phyloP scores from a whole-genome alignment of 2,888 invertebrate genomes.

The Aphodius granarius region DNA sequence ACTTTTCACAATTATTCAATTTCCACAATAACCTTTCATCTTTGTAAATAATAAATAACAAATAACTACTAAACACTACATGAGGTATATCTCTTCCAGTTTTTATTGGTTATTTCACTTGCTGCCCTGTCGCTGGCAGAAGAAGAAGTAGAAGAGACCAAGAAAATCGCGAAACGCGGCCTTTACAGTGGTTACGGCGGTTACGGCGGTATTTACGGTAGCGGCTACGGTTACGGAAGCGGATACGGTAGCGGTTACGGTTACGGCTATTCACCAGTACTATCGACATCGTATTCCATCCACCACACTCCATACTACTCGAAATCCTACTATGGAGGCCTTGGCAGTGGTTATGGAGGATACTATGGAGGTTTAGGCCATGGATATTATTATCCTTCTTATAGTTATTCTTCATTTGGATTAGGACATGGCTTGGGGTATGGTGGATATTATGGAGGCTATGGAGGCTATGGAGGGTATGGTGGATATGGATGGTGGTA shows the following conservation, averaged over 20 bases:
- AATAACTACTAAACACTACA: too few species aligned
- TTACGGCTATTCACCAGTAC: slow-evolving; percentile 29
- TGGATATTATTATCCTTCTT: slow-evolving; percentile 23
- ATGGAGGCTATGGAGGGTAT: slow-evolving; percentile 18
- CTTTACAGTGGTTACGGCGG: slow-evolving; percentile 35
- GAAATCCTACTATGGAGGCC: slow-evolving; percentile 25
- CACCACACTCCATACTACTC: slow-evolving; percentile 27
- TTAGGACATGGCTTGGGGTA: slow-evolving; percentile 34
- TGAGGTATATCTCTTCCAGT: too few species aligned
- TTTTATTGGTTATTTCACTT: slow-evolving; percentile 25
- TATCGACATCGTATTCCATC: slow-evolving; percentile 11
- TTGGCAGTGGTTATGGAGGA: slow-evolving; percentile 28
- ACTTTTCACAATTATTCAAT: too few species aligned
- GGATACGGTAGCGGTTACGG: slow-evolving; percentile 35
- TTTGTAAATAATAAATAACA: too few species aligned
- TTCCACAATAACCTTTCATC: too few species aligned
- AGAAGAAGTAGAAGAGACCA: slow-evolving; percentile 35
- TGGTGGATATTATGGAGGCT: slow-evolving; percentile 22
- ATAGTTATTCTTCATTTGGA: slow-evolving; percentile 27
- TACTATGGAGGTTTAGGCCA: slow-evolving; percentile 21
- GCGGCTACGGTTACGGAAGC: slow-evolving; percentile 30
- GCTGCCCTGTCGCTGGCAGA: slow-evolving; percentile 25
- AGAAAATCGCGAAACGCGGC: slow-evolving; percentile 45
- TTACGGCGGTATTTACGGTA: slow-evolving; percentile 25
- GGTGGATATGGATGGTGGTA: slow-evolving; percentile 30